A percentile compares a stretch with the other conserved stretches of the same genome.
Evolutionary conservation across 2,113 vertebrate genomes (phyloP).

Genomic region (Amia ocellicauda): DNA sequence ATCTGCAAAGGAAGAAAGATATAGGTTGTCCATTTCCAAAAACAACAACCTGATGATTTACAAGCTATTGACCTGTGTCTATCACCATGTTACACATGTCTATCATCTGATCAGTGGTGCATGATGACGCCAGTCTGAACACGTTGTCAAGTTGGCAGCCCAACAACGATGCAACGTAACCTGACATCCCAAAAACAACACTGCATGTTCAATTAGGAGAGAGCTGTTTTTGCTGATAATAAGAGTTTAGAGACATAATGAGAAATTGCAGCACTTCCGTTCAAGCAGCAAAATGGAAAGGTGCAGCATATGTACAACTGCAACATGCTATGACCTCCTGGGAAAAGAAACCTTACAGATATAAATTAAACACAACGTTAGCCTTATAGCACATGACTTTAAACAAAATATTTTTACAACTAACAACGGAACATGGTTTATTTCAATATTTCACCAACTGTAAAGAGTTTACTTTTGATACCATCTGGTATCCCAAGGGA

Average conservation of each 20-base stretch:
- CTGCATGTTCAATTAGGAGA: too few relatives aligned
- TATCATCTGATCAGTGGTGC: conserved; percentile 5
- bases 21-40: background rate
- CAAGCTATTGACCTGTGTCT: conserved; percentile 2
- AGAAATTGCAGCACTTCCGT: too few relatives aligned
- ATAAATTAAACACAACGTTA: too few relatives aligned
- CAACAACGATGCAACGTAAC: background rate
- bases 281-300: too few relatives aligned
- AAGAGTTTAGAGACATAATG: too few relatives aligned
- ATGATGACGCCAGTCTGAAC: conserved; percentile 1
- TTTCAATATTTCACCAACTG: conserved; percentile 35
- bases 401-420: conserved; percentile 2
- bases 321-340: too few relatives aligned
- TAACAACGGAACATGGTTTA: conserved; percentile 25
- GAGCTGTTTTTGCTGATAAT: background rate
- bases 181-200: too few relatives aligned
- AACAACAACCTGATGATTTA: conserved; percentile 5
- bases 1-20: background rate
- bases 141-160: background rate
- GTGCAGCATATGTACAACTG: too few relatives aligned
- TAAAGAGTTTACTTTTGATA: conserved; percentile 34
- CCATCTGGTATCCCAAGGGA: conserved; percentile 33
- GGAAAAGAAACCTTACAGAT: too few relatives aligned
- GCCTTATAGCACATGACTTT: too few relatives aligned
- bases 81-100: background rate